Base-by-base conservation (phyloP, 2,888 invertebrate species). In the Autographa pulchrina region DNA sequence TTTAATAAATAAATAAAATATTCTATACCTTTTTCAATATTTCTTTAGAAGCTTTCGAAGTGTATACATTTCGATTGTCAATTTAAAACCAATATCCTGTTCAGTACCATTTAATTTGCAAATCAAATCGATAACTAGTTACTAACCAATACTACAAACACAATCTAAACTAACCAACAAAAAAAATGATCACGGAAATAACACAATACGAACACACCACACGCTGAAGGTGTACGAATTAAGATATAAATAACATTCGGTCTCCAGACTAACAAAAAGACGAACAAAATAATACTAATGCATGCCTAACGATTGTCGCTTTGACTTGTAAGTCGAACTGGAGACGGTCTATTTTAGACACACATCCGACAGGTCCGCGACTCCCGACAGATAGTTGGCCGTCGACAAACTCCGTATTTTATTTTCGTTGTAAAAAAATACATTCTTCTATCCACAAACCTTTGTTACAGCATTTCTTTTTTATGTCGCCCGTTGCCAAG, bases 361-460 rank as follows among this genome's bases (percentile, higher is more conserved):
- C 87, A 87, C 87, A 90, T 90, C 90, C 87, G 90, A 89, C 89
- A 88, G 82, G 75, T 81, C 82, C 81, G 82, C 91, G 94, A 38
- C 11, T 38, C 38, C 38, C 38, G 38, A 94, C 94, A 93, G 92
- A 92, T 93, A 91, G 90, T 94, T 95, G 95, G 95, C 95, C 85
- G 86, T 84, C 92, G 90, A 80, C 90, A 86, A 85, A 88, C 91
- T 91, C 87, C 88, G 91, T 90, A 91, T 90, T 92, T 93, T 95
- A 94, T 94, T 94, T 95, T 93, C 71, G 88, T 90, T 86, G 84
- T 84, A 89, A 90, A 92, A 90, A 92, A 90, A 88, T 84, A 81
- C 76, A 90, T 88, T 90, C 87, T 90, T 89, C 85, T 86, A 79
- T 87, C 79, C 74, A 70, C 84, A 78, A 89, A 90, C 91, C 93